phyloP scores from a whole-genome alignment of 2,888 invertebrate species.

The Cyaniris semiargus region DNA sequence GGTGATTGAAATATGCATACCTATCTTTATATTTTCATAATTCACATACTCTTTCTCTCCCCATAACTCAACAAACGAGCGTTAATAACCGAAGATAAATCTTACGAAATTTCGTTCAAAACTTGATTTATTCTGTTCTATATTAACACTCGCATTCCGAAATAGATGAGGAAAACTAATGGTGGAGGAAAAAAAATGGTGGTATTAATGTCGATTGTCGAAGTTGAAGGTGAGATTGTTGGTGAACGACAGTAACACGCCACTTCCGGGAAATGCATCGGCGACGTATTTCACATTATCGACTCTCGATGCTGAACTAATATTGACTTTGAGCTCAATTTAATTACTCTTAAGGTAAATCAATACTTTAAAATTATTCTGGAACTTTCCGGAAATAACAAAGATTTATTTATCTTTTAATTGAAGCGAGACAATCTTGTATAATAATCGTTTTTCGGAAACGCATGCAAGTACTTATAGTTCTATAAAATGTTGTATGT shows the following conservation, averaged over 20 bases:
- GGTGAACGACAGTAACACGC: conserved; percentile 34
- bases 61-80: conserved; percentile 14
- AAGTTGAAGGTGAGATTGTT: conserved; percentile 36
- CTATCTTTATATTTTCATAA: not conserved
- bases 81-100: conserved; percentile 17
- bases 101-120: not conserved
- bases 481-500: not conserved
- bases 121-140: conserved; percentile 20
- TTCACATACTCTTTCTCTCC: conserved; percentile 16
- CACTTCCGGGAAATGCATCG: conserved; percentile 42
- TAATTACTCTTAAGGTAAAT: not conserved
- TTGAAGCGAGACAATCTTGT: not conserved
- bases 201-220: not conserved
- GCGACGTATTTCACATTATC: conserved; percentile 32
- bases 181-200: not conserved
- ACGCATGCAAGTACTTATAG: not conserved
- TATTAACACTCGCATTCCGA: conserved; percentile 16
- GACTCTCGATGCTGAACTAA: conserved; percentile 30
- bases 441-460: not conserved
- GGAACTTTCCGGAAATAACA: not conserved
- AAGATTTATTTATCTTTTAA: not conserved
- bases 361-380: not conserved
- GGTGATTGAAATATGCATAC: not conserved
- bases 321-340: conserved; percentile 21
- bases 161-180: conserved; percentile 3